These are phyloP conservation scores for Pseudochromis fuscus DNA, from an alignment of 2,797 vertebrate genomes.

Conservation along the genomic window DNA sequence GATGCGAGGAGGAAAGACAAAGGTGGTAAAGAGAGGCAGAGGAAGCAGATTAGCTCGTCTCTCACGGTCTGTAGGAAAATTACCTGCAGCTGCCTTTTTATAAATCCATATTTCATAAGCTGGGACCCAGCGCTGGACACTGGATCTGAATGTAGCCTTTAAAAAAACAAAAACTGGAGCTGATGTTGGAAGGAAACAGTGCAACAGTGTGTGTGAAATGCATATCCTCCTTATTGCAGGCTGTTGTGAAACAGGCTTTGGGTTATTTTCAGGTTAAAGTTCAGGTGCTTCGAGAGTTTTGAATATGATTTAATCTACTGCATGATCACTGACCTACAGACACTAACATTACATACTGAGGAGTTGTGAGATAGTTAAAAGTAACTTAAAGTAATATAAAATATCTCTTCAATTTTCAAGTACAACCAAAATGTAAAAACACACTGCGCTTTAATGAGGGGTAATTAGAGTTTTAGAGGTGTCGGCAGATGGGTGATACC, in stretches of 20 bases:
- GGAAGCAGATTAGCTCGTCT: slow-evolving; percentile 62
- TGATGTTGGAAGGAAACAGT: slow-evolving; percentile 43
- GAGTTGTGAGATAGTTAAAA: no score
- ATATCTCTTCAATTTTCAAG: not conserved
- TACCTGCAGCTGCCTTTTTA: slow-evolving; percentile 78
- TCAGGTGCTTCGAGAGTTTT: not conserved
- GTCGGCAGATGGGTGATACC: not conserved
- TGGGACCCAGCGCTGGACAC: slow-evolving; percentile 66
- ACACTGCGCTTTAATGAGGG: not conserved
- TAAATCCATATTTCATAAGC: slow-evolving; percentile 78
- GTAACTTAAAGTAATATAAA: no score
- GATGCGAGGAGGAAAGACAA: slow-evolving; percentile 60
- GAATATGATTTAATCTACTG: not conserved
- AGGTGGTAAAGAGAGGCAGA: slow-evolving; percentile 54
- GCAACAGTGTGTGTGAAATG: slow-evolving; percentile 51
- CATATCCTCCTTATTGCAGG: slow-evolving; percentile 39
- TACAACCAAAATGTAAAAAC: not conserved
- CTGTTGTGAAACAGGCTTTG: slow-evolving; percentile 22
- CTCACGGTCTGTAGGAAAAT: slow-evolving; percentile 66
- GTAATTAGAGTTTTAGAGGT: not conserved
- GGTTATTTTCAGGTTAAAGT: not conserved
- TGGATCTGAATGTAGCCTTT: slow-evolving; percentile 70
- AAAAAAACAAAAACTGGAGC: slow-evolving; percentile 52
- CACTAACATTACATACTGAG: no score
- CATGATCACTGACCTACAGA: not conserved